Percentiles rank a stretch among this genome's conserved stretches.
Conservation (phyloP, 92 coral and sea anemone species). For the Hydrozoanthus gracilis region DNA sequence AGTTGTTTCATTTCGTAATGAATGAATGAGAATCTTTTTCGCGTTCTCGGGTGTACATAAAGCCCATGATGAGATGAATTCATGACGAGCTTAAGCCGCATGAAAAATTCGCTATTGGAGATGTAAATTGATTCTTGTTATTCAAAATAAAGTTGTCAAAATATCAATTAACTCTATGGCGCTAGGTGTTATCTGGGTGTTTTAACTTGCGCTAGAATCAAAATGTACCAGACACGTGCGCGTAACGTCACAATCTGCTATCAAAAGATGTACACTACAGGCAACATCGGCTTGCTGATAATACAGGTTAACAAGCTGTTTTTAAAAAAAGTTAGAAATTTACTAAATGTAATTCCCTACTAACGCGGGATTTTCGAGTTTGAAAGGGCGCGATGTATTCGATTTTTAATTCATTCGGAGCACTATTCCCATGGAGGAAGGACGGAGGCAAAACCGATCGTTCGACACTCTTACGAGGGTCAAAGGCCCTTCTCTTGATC, state of each 20-base stretch:
- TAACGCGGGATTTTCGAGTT: slow-evolving; percentile 24
- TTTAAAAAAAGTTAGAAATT: no score
- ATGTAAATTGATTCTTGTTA: no score
- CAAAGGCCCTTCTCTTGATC: slow-evolving; percentile 13
- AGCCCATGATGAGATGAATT: no score
- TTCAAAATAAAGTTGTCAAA: no score
- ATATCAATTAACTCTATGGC: neutral
- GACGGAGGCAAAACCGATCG: slow-evolving; percentile 24
- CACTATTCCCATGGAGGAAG: slow-evolving; percentile 8
- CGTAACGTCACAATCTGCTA: slow-evolving; percentile 7
- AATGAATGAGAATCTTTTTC: neutral
- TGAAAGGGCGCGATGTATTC: slow-evolving; percentile 18
- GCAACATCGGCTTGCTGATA: neutral
- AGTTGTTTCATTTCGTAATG: neutral
- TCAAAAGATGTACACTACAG: slow-evolving; percentile 20
- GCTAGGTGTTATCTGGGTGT: slow-evolving; percentile 31
- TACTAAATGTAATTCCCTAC: slow-evolving; percentile 20
- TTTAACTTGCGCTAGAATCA: slow-evolving; percentile 2
- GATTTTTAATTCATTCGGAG: slow-evolving; percentile 23
- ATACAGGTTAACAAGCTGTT: no score
- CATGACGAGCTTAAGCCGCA: no score
- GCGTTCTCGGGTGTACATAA: no score
- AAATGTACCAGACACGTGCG: slow-evolving; percentile 1
- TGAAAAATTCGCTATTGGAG: no score
- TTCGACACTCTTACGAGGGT: slow-evolving; percentile 17